Evolutionary conservation across 2,797 vertebrate genomes (phyloP).

Genomic region (Pygocentrus nattereri): DNA sequence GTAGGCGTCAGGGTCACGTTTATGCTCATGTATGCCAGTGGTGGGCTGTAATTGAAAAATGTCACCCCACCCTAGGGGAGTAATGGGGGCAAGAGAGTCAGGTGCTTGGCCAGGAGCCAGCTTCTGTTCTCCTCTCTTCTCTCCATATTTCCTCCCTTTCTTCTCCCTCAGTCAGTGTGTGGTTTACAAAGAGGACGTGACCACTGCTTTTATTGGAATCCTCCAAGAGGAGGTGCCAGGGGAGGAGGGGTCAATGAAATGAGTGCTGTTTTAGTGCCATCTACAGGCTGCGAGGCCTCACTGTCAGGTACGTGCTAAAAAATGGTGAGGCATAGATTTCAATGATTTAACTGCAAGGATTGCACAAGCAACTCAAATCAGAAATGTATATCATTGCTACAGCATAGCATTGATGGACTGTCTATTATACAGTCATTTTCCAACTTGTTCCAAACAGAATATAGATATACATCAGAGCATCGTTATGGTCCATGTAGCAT

Average conservation of each 20-base stretch:
- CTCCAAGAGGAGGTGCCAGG: neutral
- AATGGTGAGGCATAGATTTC: neutral
- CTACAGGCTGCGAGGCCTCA: conserved; percentile 36
- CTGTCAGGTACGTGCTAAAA: neutral
- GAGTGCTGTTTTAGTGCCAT: conserved; percentile 48
- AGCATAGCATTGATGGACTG: neutral
- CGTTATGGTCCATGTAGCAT: too few species aligned
- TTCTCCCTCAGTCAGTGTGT: neutral
- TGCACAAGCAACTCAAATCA: neutral
- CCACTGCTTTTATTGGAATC: neutral
- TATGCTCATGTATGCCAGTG: conserved; percentile 46
- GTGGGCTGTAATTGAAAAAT: conserved; percentile 36
- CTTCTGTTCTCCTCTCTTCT: neutral
- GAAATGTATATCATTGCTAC: too few species aligned
- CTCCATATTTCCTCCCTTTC: neutral
- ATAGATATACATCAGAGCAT: too few species aligned
- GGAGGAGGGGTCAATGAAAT: neutral
- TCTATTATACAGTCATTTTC: too few species aligned
- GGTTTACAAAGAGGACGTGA: conserved; percentile 18
- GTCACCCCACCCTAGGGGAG: conserved; percentile 18
- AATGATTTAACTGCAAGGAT: neutral
- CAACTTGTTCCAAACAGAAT: too few species aligned
- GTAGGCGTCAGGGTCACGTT: conserved; percentile 48
- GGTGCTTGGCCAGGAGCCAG: conserved; percentile 13
- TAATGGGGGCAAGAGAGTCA: conserved; percentile 33